A percentile compares a stretch with the other conserved stretches of the same genome.
These are phyloP conservation scores for Syngnathus scovelli DNA, from an alignment of 2,113 vertebrate species.

Conservation along the genomic window DNA sequence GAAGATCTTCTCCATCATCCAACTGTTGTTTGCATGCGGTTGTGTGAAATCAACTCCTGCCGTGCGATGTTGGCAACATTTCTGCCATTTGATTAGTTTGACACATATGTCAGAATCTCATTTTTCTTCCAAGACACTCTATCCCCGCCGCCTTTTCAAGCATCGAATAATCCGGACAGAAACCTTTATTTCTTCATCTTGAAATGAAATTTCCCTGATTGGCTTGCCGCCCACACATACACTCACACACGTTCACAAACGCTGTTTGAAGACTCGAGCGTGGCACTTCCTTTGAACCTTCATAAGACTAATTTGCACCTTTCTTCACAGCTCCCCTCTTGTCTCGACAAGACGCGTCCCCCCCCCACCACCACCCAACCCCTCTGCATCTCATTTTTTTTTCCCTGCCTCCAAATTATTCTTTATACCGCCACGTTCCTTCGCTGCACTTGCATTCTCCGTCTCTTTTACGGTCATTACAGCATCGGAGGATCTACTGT, in stretches of 20 bases:
- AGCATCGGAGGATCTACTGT: slow-evolving; percentile 41
- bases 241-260: slow-evolving; percentile 13
- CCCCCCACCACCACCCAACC: slow-evolving; percentile 8
- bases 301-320: slow-evolving; percentile 58
- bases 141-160: slow-evolving; percentile 15
- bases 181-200: slow-evolving; percentile 23
- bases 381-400: too few relatives aligned
- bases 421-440: slow-evolving; percentile 27
- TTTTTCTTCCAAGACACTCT: background rate
- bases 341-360: slow-evolving; percentile 37
- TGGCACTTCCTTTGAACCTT: slow-evolving; percentile 48
- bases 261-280: slow-evolving; percentile 36
- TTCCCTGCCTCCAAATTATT: slow-evolving; percentile 31
- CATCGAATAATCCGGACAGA: slow-evolving; percentile 29
- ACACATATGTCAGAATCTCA: slow-evolving; percentile 14
- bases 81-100: slow-evolving; percentile 20
- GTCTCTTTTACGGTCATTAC: slow-evolving; percentile 43
- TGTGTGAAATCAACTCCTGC: background rate
- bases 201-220: slow-evolving; percentile 37
- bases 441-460: slow-evolving; percentile 17
- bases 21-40: background rate
- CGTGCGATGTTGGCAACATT: background rate
- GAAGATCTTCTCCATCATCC: background rate
- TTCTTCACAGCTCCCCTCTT: slow-evolving; percentile 46
- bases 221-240: slow-evolving; percentile 25